A percentile compares a stretch with the other conserved stretches of the same genome.
Evolutionary conservation across 2,797 vertebrate species (phyloP).

Genomic region (Micrastur ruficollis): DNA sequence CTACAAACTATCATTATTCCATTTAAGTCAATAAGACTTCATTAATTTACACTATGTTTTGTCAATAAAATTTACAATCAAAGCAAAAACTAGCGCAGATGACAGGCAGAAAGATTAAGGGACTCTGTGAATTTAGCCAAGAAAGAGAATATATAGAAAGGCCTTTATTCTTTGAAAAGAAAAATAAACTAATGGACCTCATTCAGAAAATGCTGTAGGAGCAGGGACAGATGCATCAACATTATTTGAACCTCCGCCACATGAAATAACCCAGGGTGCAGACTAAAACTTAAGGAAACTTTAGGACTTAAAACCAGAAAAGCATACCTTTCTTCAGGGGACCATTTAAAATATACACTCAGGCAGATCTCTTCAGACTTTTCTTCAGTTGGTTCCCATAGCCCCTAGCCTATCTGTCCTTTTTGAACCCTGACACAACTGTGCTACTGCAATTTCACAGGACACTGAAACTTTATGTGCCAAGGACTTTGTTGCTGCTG

Average conservation of each 20-base stretch:
- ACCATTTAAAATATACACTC: background rate
- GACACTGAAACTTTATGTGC: background rate
- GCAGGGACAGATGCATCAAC: background rate
- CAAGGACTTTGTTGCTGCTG: background rate
- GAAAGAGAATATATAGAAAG: background rate
- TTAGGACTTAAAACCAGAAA: background rate
- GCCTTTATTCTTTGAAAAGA: background rate
- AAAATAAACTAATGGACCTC: background rate
- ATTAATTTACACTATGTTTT: conserved; percentile 7
- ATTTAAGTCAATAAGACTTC: background rate
- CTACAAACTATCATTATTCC: background rate
- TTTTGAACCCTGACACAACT: background rate
- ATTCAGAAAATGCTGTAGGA: background rate
- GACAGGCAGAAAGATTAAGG: background rate
- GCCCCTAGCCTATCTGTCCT: background rate
- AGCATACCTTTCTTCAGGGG: accelerated
- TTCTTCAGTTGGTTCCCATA: background rate
- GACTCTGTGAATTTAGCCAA: background rate
- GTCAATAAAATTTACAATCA: conserved; percentile 18
- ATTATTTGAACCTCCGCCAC: background rate
- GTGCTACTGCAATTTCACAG: background rate
- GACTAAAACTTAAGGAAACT: background rate
- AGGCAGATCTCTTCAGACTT: background rate
- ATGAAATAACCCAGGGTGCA: background rate
- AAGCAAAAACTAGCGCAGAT: background rate